A percentile compares a stretch with the other conserved stretches of the same genome.
phyloP scores from a whole-genome alignment of 2,113 vertebrate genomes.

The Ceuthmochares aereus region DNA sequence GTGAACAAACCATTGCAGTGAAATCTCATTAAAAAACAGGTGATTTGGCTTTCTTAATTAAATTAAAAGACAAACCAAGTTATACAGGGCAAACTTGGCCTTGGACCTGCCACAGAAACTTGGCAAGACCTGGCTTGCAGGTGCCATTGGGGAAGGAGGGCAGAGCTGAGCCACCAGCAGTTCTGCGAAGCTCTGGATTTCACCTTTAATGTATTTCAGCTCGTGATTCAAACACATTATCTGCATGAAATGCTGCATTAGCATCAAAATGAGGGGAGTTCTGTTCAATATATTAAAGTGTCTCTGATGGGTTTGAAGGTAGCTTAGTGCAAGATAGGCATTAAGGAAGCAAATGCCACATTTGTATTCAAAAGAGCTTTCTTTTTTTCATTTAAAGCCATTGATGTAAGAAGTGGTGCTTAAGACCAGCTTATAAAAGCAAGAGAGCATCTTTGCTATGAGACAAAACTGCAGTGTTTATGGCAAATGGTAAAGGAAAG shows the following conservation, averaged over 20 bases:
- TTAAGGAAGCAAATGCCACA: slow-evolving; percentile 68
- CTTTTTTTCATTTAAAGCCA: slow-evolving; percentile 51
- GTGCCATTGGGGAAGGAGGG: not conserved
- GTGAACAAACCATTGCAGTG: not conserved
- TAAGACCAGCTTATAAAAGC: slow-evolving; percentile 53
- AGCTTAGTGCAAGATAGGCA: slow-evolving; percentile 48
- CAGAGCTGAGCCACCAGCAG: not conserved
- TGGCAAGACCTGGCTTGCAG: not conserved
- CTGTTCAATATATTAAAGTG: slow-evolving; percentile 53
- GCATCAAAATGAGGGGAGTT: slow-evolving; percentile 68
- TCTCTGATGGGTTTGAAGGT: slow-evolving; percentile 66
- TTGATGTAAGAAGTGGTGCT: slow-evolving; percentile 59
- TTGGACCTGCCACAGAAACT: not conserved
- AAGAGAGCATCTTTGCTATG: not conserved
- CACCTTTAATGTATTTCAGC: slow-evolving; percentile 34
- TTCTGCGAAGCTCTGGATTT: slow-evolving; percentile 16
- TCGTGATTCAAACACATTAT: slow-evolving; percentile 27
- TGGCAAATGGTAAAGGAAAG: slow-evolving; percentile 22
- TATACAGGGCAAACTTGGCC: not conserved
- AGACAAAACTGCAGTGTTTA: slow-evolving; percentile 31
- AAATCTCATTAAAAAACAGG: fast-evolving
- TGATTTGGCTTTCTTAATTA: not conserved
- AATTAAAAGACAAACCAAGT: not conserved
- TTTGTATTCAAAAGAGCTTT: slow-evolving; percentile 73
- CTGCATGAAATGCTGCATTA: slow-evolving; percentile 70